Base-by-base conservation (phyloP, 2,888 invertebrate genomes). In the Entomobrya multifasciata region DNA sequence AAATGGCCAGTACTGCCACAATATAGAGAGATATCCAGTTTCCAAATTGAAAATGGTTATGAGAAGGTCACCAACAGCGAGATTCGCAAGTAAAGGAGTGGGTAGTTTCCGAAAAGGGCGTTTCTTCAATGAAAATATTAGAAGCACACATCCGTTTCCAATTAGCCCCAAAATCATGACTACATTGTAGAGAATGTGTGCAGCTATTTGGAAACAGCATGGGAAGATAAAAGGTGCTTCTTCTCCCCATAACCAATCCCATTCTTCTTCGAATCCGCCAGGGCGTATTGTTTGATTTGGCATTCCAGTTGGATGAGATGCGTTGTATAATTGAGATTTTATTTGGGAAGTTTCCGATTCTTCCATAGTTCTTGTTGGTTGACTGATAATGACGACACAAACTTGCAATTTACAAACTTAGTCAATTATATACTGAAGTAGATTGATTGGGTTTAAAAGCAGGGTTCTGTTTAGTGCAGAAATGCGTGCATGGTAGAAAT, bases 1-100 rank as follows among this genome's bases (percentile, higher is more conserved):
- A 92, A 98, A 98, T 0, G 97, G 97, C 98, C 98, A 98, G 92
- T 96, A 96, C 92, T 95, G 95, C 72, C 97, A 93, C 0, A 88
- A 15, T 76, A 96, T 93, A 15, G 96, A 95, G 22, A 97, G 95
- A 91, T 97, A 97, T 1, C 97, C 96, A 92, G 97, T 97, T 2
- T 98, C 98, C 89, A 98, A 95, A 93, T 98, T 98, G 91, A 98
- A 96, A 30, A 97, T 92, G 0, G 97, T 96, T 95, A 98, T 97
- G 82, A 97, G 93, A 87, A 98, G 95, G 92, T 98, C 98, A 52
- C 97, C 97, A 52, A 97, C 94, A 0, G 98, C 97, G 89, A 98
- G 93, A 92, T 96, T 96, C 92, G 96, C 96, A 0, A 88, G 20
- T 1, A 87, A 92, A 97, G 96, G 93, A 97, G 86, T 79, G 11